phyloP scores from a whole-genome alignment of 2,113 vertebrate species.

The Todiramphus chloris region DNA sequence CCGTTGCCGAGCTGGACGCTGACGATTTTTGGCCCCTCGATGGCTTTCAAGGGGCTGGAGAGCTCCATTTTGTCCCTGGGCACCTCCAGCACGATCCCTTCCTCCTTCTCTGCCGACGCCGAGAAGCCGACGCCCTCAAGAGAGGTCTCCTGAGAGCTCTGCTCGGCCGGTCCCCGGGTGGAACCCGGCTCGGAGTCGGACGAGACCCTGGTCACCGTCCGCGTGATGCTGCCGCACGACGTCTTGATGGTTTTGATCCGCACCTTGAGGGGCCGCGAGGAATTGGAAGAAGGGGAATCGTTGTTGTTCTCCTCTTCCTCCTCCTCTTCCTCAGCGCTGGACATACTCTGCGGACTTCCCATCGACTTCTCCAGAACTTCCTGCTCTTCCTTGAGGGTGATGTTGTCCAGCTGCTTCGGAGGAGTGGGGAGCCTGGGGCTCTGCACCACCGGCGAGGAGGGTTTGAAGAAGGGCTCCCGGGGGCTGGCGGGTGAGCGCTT shows the following conservation, averaged over 20 bases:
- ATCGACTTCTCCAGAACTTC: slow-evolving; percentile 33
- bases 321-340: slow-evolving; percentile 76
- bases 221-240: slow-evolving; percentile 82
- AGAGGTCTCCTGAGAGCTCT: background rate
- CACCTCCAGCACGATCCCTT: background rate
- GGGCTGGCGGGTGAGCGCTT: background rate
- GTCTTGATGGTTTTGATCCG: slow-evolving; percentile 96
- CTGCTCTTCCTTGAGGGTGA: slow-evolving; percentile 56
- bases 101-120: background rate
- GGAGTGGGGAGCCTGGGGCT: background rate
- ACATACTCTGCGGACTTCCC: slow-evolving; percentile 44
- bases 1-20: slow-evolving; percentile 73
- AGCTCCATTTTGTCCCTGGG: background rate
- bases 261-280: slow-evolving; percentile 88
- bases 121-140: accelerated
- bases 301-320: slow-evolving; percentile 59
- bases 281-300: slow-evolving; percentile 73
- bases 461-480: background rate
- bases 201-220: slow-evolving; percentile 83
- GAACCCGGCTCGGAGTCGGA: slow-evolving; percentile 71
- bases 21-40: slow-evolving; percentile 72
- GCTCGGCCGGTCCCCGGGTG: accelerated
- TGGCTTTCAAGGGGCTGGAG: slow-evolving; percentile 34
- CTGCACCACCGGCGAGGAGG: background rate
- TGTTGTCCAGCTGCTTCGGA: slow-evolving; percentile 3